These are phyloP conservation scores for Agriopis marginaria DNA, from an alignment of 2,888 invertebrate genomes.

Conservation along the genomic window DNA sequence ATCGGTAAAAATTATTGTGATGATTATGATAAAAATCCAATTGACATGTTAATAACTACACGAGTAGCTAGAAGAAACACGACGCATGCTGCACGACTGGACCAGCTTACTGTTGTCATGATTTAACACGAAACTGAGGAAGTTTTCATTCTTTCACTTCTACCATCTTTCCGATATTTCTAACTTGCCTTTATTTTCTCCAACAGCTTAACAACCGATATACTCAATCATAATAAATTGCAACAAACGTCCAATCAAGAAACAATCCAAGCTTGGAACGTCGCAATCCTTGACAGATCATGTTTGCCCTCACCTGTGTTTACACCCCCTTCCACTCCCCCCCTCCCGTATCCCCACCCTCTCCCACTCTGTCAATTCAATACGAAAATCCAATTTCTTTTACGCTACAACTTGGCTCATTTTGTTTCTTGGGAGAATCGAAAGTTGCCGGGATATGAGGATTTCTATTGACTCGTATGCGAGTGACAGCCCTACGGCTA, in stretches of 20 bases:
- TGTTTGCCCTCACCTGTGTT: conserved; percentile 71
- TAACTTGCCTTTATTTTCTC: conserved; percentile 20
- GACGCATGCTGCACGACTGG: too few relatives aligned
- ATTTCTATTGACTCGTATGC: conserved; percentile 68
- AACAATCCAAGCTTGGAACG: conserved; percentile 47
- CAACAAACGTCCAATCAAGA: conserved; percentile 52
- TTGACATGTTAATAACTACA: too few relatives aligned
- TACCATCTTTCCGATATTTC: not conserved
- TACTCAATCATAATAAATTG: conserved; percentile 43
- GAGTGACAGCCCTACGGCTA: conserved; percentile 64
- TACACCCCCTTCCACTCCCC: conserved; percentile 47
- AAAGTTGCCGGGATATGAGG: conserved; percentile 65
- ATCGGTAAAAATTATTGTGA: too few relatives aligned
- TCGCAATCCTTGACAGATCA: conserved; percentile 66
- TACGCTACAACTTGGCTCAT: conserved; percentile 76
- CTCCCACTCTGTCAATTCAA: conserved; percentile 68
- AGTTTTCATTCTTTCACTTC: not conserved
- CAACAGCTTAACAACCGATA: conserved; percentile 27
- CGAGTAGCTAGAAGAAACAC: too few relatives aligned
- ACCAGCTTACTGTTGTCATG: not conserved
- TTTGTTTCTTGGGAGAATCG: conserved; percentile 69
- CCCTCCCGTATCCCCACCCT: conserved; percentile 40
- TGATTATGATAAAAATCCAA: too few relatives aligned
- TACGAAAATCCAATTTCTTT: conserved; percentile 81
- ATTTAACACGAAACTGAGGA: not conserved